These are phyloP conservation scores for Zelostemma sp. DNA, from an alignment of 1,140 invertebrate genomes.

Conservation along the genomic window DNA sequence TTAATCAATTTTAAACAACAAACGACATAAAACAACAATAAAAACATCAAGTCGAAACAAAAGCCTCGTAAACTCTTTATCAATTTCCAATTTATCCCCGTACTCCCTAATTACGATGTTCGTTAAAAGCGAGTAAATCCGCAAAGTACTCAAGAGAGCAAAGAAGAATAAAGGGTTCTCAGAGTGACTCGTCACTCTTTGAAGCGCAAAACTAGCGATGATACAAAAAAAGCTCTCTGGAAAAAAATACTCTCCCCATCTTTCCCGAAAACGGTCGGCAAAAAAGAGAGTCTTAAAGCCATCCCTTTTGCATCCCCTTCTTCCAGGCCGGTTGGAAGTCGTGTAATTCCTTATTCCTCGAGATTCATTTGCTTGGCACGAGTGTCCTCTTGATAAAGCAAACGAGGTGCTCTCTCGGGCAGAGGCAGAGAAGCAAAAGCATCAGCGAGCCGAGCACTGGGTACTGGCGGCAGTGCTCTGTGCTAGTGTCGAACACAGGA, in stretches of 20 bases:
- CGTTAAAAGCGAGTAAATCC: not conserved
- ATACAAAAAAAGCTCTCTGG: not conserved
- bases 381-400: constrained; percentile 42
- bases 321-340: not conserved
- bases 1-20: too few relatives aligned
- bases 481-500: constrained; percentile 39
- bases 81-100: not conserved
- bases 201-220: not conserved
- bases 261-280: not conserved
- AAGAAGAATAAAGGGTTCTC: not conserved
- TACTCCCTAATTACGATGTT: not conserved
- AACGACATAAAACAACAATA: too few relatives aligned
- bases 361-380: constrained; percentile 33
- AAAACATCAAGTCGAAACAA: not conserved
- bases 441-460: constrained; percentile 15
- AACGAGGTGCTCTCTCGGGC: constrained; percentile 35
- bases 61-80: not conserved
- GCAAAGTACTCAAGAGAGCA: not conserved
- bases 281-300: not conserved
- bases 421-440: constrained; percentile 10
- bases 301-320: not conserved
- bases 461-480: not conserved
- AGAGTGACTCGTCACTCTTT: not conserved
- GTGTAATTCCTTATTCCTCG: constrained; percentile 30
- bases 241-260: not conserved